Evolutionary conservation across 1,140 invertebrate genomes (phyloP).

Genomic region (Lithobius niger): DNA sequence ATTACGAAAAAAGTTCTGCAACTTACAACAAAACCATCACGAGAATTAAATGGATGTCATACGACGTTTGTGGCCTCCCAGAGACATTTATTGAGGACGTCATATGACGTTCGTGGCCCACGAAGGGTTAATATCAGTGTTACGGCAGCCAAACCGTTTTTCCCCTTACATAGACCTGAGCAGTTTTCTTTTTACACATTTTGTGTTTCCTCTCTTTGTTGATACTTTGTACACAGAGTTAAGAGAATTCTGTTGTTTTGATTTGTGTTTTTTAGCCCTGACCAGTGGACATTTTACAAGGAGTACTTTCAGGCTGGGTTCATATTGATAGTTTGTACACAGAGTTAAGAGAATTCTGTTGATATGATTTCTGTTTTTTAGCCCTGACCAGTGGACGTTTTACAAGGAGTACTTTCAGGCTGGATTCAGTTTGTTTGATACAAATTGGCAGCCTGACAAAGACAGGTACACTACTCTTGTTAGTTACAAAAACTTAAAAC

Average conservation of each 20-base stretch:
- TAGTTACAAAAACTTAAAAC: too few species aligned
- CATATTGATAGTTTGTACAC: slow-evolving; percentile 27
- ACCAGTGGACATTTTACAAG: slow-evolving; percentile 30
- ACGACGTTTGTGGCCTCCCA: too few species aligned
- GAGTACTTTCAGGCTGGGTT: slow-evolving; percentile 26
- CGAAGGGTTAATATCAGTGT: too few species aligned
- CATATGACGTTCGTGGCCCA: too few species aligned
- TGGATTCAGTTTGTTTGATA: slow-evolving; percentile 17
- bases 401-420: slow-evolving; percentile 31
- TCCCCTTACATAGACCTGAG: too few species aligned
- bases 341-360: neutral
- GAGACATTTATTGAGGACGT: too few species aligned
- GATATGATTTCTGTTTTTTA: slow-evolving; percentile 14
- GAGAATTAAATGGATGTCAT: too few species aligned
- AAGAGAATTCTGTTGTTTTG: neutral
- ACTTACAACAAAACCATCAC: too few species aligned
- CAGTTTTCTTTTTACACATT: too few species aligned
- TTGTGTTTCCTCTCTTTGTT: too few species aligned
- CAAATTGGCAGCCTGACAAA: slow-evolving; percentile 19
- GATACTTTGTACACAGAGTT: neutral
- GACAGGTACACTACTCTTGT: slow-evolving; percentile 9
- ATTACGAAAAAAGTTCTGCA: too few species aligned
- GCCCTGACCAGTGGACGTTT: slow-evolving; percentile 30
- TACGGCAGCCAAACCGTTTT: too few species aligned
- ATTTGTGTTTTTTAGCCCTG: slow-evolving; percentile 24